These are phyloP conservation scores for Holocentrus rufus DNA, from an alignment of 2,797 vertebrate genomes.

Conservation along the genomic window DNA sequence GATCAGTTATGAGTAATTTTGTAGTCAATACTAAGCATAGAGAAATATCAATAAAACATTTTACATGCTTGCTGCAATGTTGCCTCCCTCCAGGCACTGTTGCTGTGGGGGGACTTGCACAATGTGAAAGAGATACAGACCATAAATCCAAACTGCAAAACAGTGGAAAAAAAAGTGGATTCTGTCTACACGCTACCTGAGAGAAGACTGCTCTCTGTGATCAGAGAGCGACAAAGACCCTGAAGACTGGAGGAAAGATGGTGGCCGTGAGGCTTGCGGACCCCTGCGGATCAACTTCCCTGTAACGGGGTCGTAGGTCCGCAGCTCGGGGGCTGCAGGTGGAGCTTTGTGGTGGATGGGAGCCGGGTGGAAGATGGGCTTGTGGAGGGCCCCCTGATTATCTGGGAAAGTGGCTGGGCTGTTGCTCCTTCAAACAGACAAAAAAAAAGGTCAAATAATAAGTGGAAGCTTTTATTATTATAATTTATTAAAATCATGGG, in stretches of 20 bases:
- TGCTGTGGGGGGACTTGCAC: neutral
- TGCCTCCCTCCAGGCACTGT: neutral
- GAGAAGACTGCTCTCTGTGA: slow-evolving; percentile 85
- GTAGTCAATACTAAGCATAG: neutral
- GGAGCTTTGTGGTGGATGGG: slow-evolving; percentile 85
- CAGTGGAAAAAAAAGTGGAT: neutral
- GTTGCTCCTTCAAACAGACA: slow-evolving; percentile 82
- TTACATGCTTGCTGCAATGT: neutral
- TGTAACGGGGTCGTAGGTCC: slow-evolving; percentile 92
- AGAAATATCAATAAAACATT: neutral
- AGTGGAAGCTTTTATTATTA: no score
- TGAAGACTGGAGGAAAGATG: slow-evolving; percentile 81
- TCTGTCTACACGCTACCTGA: slow-evolving; percentile 84
- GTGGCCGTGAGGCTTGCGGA: slow-evolving; percentile 75
- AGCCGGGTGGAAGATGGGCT: slow-evolving; percentile 85
- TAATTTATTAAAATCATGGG: no score
- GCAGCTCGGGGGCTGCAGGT: slow-evolving; percentile 84
- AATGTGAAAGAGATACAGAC: no score
- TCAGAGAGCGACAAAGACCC: slow-evolving; percentile 78
- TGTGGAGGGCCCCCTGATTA: slow-evolving; percentile 76
- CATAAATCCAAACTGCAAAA: neutral
- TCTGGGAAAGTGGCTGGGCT: slow-evolving; percentile 89
- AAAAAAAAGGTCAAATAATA: neutral
- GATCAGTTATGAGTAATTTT: slow-evolving; percentile 4
- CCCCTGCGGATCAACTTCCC: slow-evolving; percentile 93